Conservation (phyloP, 2,888 invertebrate genomes). For the Pteria penguin region DNA sequence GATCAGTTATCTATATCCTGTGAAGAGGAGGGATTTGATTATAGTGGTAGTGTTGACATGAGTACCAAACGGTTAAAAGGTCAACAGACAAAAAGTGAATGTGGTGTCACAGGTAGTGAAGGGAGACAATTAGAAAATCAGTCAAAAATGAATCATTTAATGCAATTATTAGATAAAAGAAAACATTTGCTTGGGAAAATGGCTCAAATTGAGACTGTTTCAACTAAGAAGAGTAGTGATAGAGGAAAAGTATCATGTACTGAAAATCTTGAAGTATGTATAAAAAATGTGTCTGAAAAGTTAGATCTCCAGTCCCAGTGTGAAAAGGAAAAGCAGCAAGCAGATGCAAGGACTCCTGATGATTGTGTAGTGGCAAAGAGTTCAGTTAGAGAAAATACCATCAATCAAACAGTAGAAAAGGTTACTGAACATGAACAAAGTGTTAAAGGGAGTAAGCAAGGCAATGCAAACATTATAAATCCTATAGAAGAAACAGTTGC, state of each 20-base stretch:
- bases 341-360: not conserved
- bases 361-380: not conserved
- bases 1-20: not conserved
- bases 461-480: no score
- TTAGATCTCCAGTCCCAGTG: not conserved
- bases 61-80: not conserved
- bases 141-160: conserved; percentile 59
- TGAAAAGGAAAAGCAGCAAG: not conserved
- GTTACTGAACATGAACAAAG: not conserved
- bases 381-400: not conserved
- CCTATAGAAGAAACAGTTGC: not conserved
- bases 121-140: not conserved
- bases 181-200: conserved; percentile 64
- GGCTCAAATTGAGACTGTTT: conserved; percentile 53
- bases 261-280: conserved; percentile 7
- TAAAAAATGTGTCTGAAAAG: not conserved
- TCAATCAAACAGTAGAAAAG: not conserved
- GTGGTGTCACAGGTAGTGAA: not conserved
- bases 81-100: not conserved
- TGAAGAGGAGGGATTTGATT: not conserved
- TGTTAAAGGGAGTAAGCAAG: no score
- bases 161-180: conserved; percentile 63
- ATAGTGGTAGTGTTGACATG: not conserved
- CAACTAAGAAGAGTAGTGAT: not conserved
- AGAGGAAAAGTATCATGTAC: not conserved